Base-by-base conservation (phyloP, 1,140 invertebrate species). In the Heliconius eleuchia region DNA sequence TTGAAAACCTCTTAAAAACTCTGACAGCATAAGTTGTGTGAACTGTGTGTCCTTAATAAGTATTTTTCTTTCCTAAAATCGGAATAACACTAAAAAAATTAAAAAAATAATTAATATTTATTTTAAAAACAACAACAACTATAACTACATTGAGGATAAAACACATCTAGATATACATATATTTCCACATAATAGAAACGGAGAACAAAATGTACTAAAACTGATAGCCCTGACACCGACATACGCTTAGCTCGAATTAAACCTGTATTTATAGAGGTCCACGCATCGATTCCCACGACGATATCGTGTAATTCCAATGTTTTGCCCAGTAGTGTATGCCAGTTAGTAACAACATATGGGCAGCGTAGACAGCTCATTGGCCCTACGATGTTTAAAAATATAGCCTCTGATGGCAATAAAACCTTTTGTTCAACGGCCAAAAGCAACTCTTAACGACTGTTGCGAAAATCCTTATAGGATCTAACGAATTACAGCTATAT, bases 231-330 rank as follows among this genome's bases (percentile, higher is more conserved):
- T 85, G 66, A 79, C 70, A 74, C 71, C 74, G 50, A 82, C 74
- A 78, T 76, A 39, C 77, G 83, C 83, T 84, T 85, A 83, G 85
- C 73, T 71, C 80, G 82, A 88, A 87, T 88, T 87, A 86, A 86
- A 86, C 80, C 79, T 78, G 80, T 87, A 88, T 88, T 89, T 88
- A 88, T 85, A 82, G 83, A 83, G 81, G 82, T 86, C 82, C 84
- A 86, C 83, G 84, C 83, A 85, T 84, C 82, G 84, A 87, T 87
- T 88, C 86, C 87, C 86, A 84, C 86, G 86, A 82, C 82, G 82
- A 87, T 88, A 85, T 81, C 86, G 74, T 85, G 85, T 83, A 83
- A 86, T 86, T 86, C 81, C 79, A 83, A 80, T 82, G 84, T 87
- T 86, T 86, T 81, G 81, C 78, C 75, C 83, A 81, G 83, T 84